A percentile compares a stretch with the other conserved stretches of the same genome.
These are phyloP conservation scores for Paragorgia papillata DNA, from an alignment of 92 coral and sea anemone species.

Conservation along the genomic window DNA sequence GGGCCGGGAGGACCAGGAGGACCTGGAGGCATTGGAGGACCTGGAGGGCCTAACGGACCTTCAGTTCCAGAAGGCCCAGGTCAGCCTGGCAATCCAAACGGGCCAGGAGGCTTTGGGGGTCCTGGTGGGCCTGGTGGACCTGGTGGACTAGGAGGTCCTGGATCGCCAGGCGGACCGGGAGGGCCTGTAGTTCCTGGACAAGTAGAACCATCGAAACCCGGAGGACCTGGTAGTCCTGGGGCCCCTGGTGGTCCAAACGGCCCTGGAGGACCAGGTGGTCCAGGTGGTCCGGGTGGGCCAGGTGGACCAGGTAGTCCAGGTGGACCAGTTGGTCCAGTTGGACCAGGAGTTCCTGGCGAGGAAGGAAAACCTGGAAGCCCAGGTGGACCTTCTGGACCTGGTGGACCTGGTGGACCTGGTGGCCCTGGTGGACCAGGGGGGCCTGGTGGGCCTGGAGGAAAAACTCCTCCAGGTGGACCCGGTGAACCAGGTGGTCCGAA, in stretches of 20 bases:
- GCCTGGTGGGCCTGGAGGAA: slow-evolving; percentile 23
- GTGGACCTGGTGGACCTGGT: slow-evolving; percentile 70
- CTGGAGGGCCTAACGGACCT: slow-evolving; percentile 67
- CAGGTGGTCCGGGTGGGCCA: slow-evolving; percentile 62
- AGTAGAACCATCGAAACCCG: slow-evolving; percentile 68
- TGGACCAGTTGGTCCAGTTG: slow-evolving; percentile 76
- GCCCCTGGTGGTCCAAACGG: slow-evolving; percentile 75
- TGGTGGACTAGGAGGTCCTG: slow-evolving; percentile 74
- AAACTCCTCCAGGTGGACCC: slow-evolving; percentile 37
- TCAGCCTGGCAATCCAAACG: slow-evolving; percentile 57
- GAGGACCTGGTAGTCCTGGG: slow-evolving; percentile 73
- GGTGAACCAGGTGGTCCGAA: slow-evolving; percentile 68
- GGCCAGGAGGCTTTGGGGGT: slow-evolving; percentile 67
- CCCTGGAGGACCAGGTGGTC: slow-evolving; percentile 60
- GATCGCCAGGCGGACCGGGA: slow-evolving; percentile 54
- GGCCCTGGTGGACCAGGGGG: slow-evolving; percentile 6
- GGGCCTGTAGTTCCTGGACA: slow-evolving; percentile 70
- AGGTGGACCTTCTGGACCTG: slow-evolving; percentile 12
- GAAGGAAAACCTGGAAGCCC: slow-evolving; percentile 7
- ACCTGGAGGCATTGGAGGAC: slow-evolving; percentile 78
- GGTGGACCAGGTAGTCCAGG: slow-evolving; percentile 70
- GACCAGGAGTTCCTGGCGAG: slow-evolving; percentile 16
- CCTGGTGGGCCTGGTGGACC: slow-evolving; percentile 77
- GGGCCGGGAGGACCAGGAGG: slow-evolving; percentile 68
- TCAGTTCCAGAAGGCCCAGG: slow-evolving; percentile 56